These are phyloP conservation scores for Echinarachnius parma DNA, from an alignment of 53 echinoderm and acorn worm genomes.

Conservation along the genomic window DNA sequence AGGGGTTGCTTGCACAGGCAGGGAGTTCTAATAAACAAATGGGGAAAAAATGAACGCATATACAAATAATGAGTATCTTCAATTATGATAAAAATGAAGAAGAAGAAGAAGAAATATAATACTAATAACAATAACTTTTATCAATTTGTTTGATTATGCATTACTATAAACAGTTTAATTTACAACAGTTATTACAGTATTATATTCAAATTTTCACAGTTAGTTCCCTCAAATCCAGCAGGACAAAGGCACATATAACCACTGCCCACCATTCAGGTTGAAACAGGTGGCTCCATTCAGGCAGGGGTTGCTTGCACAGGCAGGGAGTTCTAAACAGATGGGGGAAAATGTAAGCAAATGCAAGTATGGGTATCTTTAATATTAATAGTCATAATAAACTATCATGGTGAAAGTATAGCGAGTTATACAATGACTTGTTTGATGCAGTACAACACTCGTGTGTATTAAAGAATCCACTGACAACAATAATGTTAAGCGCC, in stretches of 20 bases:
- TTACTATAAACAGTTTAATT: too few relatives aligned
- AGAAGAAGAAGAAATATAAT: background rate
- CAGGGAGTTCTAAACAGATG: constrained; percentile 2
- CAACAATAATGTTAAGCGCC: too few relatives aligned
- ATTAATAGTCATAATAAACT: too few relatives aligned
- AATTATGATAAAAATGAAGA: background rate
- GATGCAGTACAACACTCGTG: too few relatives aligned
- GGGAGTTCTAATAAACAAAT: constrained; percentile 1
- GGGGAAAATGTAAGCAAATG: too few relatives aligned
- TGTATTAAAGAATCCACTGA: too few relatives aligned
- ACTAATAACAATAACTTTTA: too few relatives aligned
- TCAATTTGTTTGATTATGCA: too few relatives aligned
- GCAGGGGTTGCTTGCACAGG: constrained; percentile 34
- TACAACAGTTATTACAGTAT: background rate
- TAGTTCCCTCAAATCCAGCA: constrained; percentile 33
- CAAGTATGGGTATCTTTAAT: too few relatives aligned
- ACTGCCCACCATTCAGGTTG: constrained; percentile 8
- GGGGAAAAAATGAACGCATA: background rate
- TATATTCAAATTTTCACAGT: constrained; percentile 35
- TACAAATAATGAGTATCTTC: background rate
- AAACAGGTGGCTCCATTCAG: constrained; percentile 43
- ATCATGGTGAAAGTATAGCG: too few relatives aligned
- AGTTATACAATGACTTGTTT: too few relatives aligned
- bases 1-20: constrained; percentile 47
- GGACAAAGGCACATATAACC: constrained; percentile 41